Base-by-base conservation (phyloP, 2,113 vertebrate species). In the Oncorhynchus tshawytscha region DNA sequence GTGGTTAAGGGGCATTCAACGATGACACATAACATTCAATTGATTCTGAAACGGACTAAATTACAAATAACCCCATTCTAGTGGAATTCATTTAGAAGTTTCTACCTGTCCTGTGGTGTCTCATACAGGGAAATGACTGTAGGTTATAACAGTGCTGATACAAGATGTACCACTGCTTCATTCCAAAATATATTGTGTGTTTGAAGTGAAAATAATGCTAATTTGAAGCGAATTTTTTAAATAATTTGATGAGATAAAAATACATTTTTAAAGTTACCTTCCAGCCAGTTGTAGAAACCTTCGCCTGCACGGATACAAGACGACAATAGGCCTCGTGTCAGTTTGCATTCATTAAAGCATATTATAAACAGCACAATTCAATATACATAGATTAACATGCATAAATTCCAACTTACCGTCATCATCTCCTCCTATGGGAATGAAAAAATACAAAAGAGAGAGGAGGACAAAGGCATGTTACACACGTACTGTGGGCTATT, bases 221-320 rank as follows among this genome's bases (percentile, higher is more conserved):
- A 11, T 54, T 54, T 18, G 49, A 16, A 18, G 4, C 4, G 0
- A 18, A 15, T 31, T 49, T 49, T 49, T 49, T 0, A 51, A 54
- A 54, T 2, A 29, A 67, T 1, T 22, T 25, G 5, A 49, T 5
- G n/a, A 25, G 16, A 6, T 18, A 39, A 20, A 49, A 12, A 34
- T 39, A 5, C 13, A 27, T 34, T 51, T 48, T 16, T 59, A 39
- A 1, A 62, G 70, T 94, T 93, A 97, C 97, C 97, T 96, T 99
- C 97, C 18, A 99, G 93, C 97, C 97, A 99, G 0, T 92, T 95
- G 92, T 99, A 99, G 92, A 99, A 99, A 70, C 94, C 93, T 86
- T 98, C 97, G 81, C 97, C 97, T 97, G 92, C 75, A 82, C 25
- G 27, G 25, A 66, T 7, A 57, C 22, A 27, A 72, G 54, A 12